Percentiles rank a stretch among this genome's conserved stretches.
Evolutionary conservation across 1,140 invertebrate genomes (phyloP).

Genomic region (Drepana arcuata): DNA sequence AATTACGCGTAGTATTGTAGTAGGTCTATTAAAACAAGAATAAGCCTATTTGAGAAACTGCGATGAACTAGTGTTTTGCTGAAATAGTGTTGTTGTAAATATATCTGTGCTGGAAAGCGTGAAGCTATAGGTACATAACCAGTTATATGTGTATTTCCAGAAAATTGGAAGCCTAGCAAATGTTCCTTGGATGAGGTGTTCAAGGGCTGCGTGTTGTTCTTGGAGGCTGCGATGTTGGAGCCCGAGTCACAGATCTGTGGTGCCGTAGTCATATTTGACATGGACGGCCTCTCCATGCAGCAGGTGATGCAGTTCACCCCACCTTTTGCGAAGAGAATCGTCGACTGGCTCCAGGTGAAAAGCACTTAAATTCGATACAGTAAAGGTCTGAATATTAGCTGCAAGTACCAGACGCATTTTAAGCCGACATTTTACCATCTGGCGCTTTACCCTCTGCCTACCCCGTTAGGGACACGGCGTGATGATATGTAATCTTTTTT

Average conservation of each 20-base stretch:
- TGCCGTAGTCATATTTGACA: conserved; percentile 86
- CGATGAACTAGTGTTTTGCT: too few species aligned
- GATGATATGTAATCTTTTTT: not conserved
- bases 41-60: too few species aligned
- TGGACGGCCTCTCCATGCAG: conserved; percentile 84
- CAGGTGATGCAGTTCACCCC: conserved; percentile 89
- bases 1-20: too few species aligned
- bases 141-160: conserved; percentile 69
- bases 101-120: too few species aligned
- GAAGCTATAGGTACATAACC: too few species aligned
- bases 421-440: not conserved
- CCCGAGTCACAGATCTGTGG: conserved; percentile 82
- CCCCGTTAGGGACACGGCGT: too few species aligned
- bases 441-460: too few species aligned
- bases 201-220: conserved; percentile 85
- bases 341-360: conserved; percentile 83
- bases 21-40: too few species aligned
- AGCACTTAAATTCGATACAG: not conserved
- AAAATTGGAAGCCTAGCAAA: conserved; percentile 89
- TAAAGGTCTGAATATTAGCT: not conserved
- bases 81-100: too few species aligned
- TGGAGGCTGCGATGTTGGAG: conserved; percentile 85
- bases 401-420: not conserved
- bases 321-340: conserved; percentile 84
- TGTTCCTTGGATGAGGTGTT: conserved; percentile 85